These are phyloP conservation scores for Leptinotarsa haldemani DNA, from an alignment of 2,888 invertebrate species.

Conservation along the genomic window DNA sequence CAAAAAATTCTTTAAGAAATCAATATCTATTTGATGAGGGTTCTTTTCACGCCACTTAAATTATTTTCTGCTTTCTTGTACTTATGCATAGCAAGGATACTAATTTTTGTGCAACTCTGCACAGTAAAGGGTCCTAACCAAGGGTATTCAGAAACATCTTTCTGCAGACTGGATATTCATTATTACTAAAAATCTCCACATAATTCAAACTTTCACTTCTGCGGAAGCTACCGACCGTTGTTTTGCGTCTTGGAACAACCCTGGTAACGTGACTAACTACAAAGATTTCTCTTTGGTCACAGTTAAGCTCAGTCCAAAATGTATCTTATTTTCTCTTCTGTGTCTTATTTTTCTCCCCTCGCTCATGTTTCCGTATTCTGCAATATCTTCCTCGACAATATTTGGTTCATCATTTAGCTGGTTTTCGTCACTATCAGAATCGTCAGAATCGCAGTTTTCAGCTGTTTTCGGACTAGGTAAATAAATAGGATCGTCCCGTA, in stretches of 20 bases:
- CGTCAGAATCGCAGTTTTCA: background rate
- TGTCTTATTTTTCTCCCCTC: background rate
- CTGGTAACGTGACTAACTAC: constrained; percentile 14
- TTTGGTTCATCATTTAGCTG: background rate
- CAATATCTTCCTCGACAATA: background rate
- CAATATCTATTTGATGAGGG: background rate
- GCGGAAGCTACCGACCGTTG: constrained; percentile 1
- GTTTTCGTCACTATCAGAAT: background rate
- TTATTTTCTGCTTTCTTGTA: constrained; percentile 14
- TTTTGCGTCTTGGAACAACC: constrained; percentile 8
- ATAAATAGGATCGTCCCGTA: background rate
- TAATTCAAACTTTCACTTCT: constrained; percentile 9
- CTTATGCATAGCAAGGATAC: constrained; percentile 5
- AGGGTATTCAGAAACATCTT: constrained; percentile 22
- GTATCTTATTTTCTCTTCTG: background rate
- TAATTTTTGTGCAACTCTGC: constrained; percentile 14
- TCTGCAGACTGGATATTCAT: constrained; percentile 19
- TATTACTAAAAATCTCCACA: background rate
- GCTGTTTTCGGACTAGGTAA: background rate
- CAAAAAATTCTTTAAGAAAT: constrained; percentile 19
- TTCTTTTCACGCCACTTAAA: constrained; percentile 18
- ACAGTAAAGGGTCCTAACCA: constrained; percentile 24
- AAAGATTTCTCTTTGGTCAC: constrained; percentile 11
- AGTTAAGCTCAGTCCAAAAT: constrained; percentile 14
- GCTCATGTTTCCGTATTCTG: background rate